Evolutionary conservation across 2,797 vertebrate species (phyloP).

Genomic region (Catostomus latipinnis): DNA sequence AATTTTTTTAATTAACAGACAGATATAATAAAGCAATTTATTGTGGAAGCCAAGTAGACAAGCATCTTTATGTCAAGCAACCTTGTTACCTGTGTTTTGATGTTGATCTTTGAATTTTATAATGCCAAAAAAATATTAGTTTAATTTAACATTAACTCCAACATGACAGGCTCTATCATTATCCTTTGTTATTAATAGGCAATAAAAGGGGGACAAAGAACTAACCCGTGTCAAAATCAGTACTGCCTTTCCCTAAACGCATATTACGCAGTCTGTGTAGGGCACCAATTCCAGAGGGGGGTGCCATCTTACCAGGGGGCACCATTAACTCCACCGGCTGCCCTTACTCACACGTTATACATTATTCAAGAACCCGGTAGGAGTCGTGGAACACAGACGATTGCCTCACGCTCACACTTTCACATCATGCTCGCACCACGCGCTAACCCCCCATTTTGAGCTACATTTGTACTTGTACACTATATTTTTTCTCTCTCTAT

Average conservation of each 20-base stretch:
- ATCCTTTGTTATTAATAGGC: neutral
- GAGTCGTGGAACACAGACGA: no score
- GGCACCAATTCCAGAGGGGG: no score
- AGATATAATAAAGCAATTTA: conserved; percentile 18
- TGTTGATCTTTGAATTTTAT: no score
- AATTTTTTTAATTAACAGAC: conserved; percentile 4
- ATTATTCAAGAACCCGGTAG: no score
- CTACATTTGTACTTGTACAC: conserved; percentile 5
- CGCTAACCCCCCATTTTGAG: neutral
- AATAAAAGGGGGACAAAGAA: neutral
- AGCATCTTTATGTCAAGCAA: neutral
- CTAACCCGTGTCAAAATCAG: neutral
- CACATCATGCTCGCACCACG: no score
- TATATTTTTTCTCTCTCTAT: neutral
- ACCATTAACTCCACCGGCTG: no score
- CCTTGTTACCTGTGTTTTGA: neutral
- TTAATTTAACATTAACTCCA: neutral
- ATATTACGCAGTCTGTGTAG: no score
- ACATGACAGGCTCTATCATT: neutral
- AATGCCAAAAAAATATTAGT: neutral
- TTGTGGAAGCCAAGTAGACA: neutral
- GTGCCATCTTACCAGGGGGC: no score
- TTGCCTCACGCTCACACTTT: no score
- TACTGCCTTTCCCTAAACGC: no score
- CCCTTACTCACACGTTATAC: no score